Conservation (phyloP, 2,113 vertebrate genomes). For the Sus scrofa region DNA sequence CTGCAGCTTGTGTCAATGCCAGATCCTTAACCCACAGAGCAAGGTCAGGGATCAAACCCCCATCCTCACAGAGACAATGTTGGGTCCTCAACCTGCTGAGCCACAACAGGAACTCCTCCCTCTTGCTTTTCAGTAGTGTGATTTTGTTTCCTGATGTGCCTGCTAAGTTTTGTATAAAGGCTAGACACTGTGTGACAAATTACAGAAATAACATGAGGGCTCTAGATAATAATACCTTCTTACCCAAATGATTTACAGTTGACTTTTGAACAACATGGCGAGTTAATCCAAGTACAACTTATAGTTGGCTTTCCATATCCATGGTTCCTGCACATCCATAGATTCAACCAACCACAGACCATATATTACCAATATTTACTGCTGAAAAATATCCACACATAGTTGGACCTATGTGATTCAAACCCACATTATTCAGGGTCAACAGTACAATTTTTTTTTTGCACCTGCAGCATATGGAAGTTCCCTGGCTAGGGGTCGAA, state of each 20-base stretch:
- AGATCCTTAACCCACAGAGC: no score
- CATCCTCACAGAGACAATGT: no score
- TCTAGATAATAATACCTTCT: not conserved
- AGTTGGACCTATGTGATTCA: not conserved
- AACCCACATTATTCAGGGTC: not conserved
- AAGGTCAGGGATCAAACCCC: no score
- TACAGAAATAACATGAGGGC: not conserved
- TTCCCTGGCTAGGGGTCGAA: no score
- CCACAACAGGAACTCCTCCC: no score
- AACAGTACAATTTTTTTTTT: no score
- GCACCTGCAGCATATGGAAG: no score
- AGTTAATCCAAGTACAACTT: not conserved
- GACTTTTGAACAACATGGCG: not conserved
- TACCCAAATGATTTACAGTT: not conserved
- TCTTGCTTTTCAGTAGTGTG: not conserved
- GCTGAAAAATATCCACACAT: not conserved
- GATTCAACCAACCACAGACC: not conserved
- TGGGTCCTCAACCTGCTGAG: no score
- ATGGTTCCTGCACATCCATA: not conserved
- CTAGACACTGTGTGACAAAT: not conserved
- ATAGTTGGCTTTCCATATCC: not conserved
- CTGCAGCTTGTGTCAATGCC: no score
- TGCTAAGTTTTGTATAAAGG: constrained; percentile 24
- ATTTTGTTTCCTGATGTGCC: not conserved
- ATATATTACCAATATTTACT: not conserved